Base-by-base conservation (phyloP, 2,797 vertebrate genomes). In the Amniataba percoides region DNA sequence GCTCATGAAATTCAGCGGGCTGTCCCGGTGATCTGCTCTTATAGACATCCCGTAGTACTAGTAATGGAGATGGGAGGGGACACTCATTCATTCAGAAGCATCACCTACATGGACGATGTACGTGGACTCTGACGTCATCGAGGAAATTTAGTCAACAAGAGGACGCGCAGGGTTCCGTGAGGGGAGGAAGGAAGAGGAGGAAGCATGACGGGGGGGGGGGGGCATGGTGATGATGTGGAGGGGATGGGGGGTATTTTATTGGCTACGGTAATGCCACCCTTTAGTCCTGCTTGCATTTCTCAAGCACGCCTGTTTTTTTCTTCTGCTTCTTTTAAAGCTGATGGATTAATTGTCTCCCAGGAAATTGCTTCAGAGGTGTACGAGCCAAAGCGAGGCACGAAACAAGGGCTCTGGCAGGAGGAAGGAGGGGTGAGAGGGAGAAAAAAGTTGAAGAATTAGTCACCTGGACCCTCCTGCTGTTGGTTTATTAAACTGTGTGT, bases 41-140 rank as follows among this genome's bases (percentile, higher is more conserved):
- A 96, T 96, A 96, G 95, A 94, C 88, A 93, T 86, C 86, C 93
- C 87, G 94, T 95, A 95, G 94, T 95, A 95, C 93, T 95, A 95
- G 95, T 85, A 90, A 93, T 89, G 90, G 88, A 83, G 91, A 87
- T 84, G 91, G 91, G 92, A 90, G 94, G 93, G 92, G 93, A 93
- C 89, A 83, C 93, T 95, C 95, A 96, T 96, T 96, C 95, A 95
- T 95, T 94, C 93, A 95, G 89, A 94, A 94, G 93, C 94, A 95
- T 94, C 95, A 95, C 93, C 94, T 91, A 84, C 93, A 89, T 88
- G 81, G 85, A 89, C 83, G 36, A 93, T 87, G 87, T 94, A 95
- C 95, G 95, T 95, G 91, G 82, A 81, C 89, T 93, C 91, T 89
- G 75, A 95, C 95, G 95, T 96, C 95, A 95, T 91, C 85, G 85